These are phyloP conservation scores for Carcina quercana DNA, from an alignment of 2,888 invertebrate genomes.

Conservation along the genomic window DNA sequence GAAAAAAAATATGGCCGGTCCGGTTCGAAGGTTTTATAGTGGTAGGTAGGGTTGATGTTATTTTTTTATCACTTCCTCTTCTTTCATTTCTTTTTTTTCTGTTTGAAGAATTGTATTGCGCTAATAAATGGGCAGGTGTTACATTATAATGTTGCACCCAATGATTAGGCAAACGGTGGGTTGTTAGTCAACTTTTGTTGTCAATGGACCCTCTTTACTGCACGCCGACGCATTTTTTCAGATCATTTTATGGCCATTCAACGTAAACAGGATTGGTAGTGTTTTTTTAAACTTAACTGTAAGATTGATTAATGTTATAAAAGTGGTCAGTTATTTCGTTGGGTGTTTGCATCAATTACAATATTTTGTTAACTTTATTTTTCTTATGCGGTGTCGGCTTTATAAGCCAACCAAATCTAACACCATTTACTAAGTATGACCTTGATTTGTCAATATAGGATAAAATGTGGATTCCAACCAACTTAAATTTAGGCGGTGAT, in stretches of 20 bases:
- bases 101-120: conserved; percentile 43
- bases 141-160: conserved; percentile 43
- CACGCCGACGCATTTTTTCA: conserved; percentile 32
- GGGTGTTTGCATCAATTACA: too few relatives aligned
- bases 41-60: conserved; percentile 42
- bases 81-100: conserved; percentile 41
- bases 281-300: conserved; percentile 9
- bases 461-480: too few relatives aligned
- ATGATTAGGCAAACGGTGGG: conserved; percentile 59
- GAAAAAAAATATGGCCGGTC: conserved; percentile 29
- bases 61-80: conserved; percentile 65
- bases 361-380: too few relatives aligned
- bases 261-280: conserved; percentile 7
- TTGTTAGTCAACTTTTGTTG: conserved; percentile 33
- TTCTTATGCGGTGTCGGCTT: too few relatives aligned
- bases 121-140: conserved; percentile 65
- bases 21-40: conserved; percentile 37
- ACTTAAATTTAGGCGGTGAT: too few relatives aligned
- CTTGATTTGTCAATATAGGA: too few relatives aligned
- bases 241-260: conserved; percentile 23
- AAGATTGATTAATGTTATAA: conserved; percentile 11
- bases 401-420: too few relatives aligned
- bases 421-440: too few relatives aligned
- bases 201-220: conserved; percentile 41
- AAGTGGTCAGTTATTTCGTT: conserved; percentile 4